Evolutionary conservation across 2,888 invertebrate genomes (phyloP).

Genomic region (Cremastobaeus sp.): DNA sequence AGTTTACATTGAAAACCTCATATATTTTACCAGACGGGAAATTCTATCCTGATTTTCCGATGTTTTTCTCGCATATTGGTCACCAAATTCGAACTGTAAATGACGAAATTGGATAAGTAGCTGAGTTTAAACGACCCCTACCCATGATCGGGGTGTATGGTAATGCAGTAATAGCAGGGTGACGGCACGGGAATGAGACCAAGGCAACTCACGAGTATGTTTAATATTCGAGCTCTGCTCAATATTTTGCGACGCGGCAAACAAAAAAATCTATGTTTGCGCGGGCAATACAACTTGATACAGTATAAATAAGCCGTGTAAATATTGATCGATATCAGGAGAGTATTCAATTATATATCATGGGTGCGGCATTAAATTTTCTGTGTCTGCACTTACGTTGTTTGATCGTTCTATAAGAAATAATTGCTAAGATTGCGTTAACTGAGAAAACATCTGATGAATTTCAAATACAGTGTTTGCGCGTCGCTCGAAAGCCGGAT

Average conservation of each 20-base stretch:
- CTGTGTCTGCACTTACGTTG: constrained; percentile 16
- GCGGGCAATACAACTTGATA: neutral
- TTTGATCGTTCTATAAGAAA: constrained; percentile 28
- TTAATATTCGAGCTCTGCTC: neutral
- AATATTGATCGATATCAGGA: constrained; percentile 4
- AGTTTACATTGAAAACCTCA: too few species aligned
- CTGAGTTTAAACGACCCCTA: too few species aligned
- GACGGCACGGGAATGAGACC: neutral
- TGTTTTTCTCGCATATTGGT: too few species aligned
- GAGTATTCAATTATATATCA: constrained; percentile 16
- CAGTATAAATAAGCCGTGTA: neutral
- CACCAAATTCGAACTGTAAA: too few species aligned
- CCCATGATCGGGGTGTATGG: too few species aligned
- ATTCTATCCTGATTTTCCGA: too few species aligned
- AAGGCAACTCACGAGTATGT: neutral
- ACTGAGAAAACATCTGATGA: constrained; percentile 40
- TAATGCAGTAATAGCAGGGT: neutral
- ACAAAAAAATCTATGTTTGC: neutral
- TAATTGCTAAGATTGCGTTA: constrained; percentile 35
- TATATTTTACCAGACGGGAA: too few species aligned
- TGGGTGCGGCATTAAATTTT: constrained; percentile 12
- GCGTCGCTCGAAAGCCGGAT: constrained; percentile 25
- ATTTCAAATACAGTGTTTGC: constrained; percentile 36
- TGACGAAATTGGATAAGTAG: too few species aligned
- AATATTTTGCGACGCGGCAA: neutral